Conservation (phyloP, 2,797 vertebrate species). For the Ceryle rudis region DNA sequence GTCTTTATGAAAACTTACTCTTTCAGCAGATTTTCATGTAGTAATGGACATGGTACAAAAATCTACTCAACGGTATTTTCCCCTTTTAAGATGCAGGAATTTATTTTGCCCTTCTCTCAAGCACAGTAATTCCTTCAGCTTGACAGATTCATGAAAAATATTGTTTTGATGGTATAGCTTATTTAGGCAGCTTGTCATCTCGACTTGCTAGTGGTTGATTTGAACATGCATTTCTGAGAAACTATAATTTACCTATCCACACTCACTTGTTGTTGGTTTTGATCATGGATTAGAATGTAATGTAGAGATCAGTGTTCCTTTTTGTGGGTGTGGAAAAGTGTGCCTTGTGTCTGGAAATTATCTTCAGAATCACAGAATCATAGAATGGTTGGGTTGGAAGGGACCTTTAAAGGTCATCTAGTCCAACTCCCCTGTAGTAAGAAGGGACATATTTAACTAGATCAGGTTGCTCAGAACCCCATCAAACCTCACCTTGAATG, state of each 20-base stretch:
- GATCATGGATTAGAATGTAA: not conserved
- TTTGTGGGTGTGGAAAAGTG: not conserved
- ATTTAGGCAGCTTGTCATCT: not conserved
- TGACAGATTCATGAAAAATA: not conserved
- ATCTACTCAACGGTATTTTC: not conserved
- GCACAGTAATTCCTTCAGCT: not conserved
- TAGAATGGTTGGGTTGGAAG: too few species aligned
- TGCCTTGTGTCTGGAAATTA: not conserved
- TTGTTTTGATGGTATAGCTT: not conserved
- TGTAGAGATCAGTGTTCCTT: rapidly evolving
- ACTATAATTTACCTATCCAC: not conserved
- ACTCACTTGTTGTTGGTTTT: not conserved
- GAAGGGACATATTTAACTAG: too few species aligned
- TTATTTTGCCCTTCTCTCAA: not conserved
- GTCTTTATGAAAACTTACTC: not conserved
- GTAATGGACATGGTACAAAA: not conserved
- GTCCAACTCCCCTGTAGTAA: too few species aligned
- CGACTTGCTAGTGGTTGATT: not conserved
- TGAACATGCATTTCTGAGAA: not conserved
- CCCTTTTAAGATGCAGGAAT: not conserved
- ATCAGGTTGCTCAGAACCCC: too few species aligned
- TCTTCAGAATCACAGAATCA: not conserved
- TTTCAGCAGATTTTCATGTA: not conserved
- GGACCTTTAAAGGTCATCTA: too few species aligned
- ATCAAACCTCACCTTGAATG: too few species aligned